phyloP scores from a whole-genome alignment of 2,113 vertebrate genomes.

The Aleadryas rufinucha region DNA sequence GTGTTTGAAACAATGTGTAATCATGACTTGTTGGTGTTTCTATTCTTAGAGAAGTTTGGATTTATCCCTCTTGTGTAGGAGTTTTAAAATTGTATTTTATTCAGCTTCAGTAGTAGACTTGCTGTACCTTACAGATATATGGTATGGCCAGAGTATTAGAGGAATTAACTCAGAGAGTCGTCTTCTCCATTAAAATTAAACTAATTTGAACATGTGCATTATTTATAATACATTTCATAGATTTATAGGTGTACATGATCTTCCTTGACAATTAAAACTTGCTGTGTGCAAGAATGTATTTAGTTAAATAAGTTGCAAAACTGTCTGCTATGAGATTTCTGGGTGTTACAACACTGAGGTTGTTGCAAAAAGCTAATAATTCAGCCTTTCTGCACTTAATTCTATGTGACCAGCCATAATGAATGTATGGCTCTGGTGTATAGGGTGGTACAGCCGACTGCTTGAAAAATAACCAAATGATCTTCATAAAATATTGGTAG shows the following conservation, averaged over 20 bases:
- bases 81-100: background rate
- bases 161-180: background rate
- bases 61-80: background rate
- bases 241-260: background rate
- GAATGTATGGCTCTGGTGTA: background rate
- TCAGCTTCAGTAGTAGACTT: background rate
- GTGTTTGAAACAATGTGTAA: background rate
- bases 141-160: background rate
- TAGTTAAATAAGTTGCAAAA: background rate
- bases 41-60: background rate
- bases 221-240: background rate
- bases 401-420: background rate
- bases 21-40: background rate
- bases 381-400: background rate
- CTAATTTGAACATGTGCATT: background rate
- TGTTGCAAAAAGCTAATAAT: background rate
- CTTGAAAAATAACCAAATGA: background rate
- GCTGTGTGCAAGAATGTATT: background rate
- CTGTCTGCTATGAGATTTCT: background rate
- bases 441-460: background rate
- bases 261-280: background rate
- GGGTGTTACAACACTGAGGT: background rate
- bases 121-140: background rate
- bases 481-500: background rate
- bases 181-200: background rate